Conservation (phyloP, 2,113 vertebrate genomes). For the Thunnus thynnus region DNA sequence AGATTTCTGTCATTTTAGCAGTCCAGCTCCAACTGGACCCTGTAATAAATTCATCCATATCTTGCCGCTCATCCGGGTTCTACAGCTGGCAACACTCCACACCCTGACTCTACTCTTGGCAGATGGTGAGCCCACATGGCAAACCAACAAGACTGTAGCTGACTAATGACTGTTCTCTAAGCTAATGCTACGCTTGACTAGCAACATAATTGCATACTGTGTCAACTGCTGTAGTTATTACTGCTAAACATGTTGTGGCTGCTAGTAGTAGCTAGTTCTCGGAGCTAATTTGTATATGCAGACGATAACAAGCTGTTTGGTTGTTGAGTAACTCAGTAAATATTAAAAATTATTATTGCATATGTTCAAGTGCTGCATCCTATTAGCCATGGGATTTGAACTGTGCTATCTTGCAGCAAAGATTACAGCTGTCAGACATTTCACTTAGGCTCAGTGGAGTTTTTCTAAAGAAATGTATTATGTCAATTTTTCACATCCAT, state of each 20-base stretch:
- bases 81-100: constrained; percentile 2
- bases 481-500: not conserved
- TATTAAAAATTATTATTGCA: constrained; percentile 5
- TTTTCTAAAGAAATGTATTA: too few species aligned
- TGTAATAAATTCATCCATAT: constrained; percentile 9
- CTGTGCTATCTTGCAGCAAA: not conserved
- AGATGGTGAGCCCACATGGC: constrained; percentile 29
- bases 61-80: not conserved
- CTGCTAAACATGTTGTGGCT: constrained; percentile 1
- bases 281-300: not conserved
- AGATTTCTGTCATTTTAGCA: too few species aligned
- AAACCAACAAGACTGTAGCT: constrained; percentile 26
- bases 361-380: constrained; percentile 2
- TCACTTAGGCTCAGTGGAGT: not conserved
- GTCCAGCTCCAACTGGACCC: not conserved
- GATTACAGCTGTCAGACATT: not conserved
- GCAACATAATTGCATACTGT: constrained; percentile 31
- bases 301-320: not conserved
- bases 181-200: constrained; percentile 38
- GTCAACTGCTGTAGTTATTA: constrained; percentile 34
- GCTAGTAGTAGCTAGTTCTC: not conserved
- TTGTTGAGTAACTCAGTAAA: constrained; percentile 8
- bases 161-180: constrained; percentile 40
- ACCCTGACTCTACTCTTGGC: not conserved
- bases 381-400: not conserved